Percentiles rank a stretch among this genome's conserved stretches.
Conservation (phyloP, 2,113 vertebrate genomes). For the Xenopus laevis region DNA sequence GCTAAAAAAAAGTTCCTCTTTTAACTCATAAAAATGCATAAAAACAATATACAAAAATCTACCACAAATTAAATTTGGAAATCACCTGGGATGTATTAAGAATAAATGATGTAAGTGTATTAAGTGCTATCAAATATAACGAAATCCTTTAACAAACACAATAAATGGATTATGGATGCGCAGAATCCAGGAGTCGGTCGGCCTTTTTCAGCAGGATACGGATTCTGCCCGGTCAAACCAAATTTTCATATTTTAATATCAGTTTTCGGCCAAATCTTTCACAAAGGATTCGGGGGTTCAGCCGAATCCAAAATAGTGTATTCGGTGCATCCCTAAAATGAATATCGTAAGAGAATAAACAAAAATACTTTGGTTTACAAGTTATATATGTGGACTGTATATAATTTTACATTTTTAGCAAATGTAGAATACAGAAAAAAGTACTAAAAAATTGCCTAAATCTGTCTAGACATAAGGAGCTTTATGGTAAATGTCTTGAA, state of each 20-base stretch:
- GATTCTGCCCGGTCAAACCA: too few species aligned
- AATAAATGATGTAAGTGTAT: constrained; percentile 60
- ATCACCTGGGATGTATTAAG: constrained; percentile 51
- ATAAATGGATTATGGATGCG: too few species aligned
- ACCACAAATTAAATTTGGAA: constrained; percentile 48
- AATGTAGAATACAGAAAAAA: constrained; percentile 48
- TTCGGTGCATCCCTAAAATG: too few species aligned
- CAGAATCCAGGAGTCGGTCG: too few species aligned
- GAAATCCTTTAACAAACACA: constrained; percentile 66
- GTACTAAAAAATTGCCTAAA: constrained; percentile 55
- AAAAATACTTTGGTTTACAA: constrained; percentile 60
- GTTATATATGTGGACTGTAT: constrained; percentile 54
- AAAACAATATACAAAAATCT: constrained; percentile 42
- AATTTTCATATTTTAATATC: too few species aligned
- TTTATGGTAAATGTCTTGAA: not conserved
- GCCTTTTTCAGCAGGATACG: too few species aligned
- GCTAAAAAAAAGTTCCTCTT: not conserved
- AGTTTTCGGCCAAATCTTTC: too few species aligned
- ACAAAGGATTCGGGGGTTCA: too few species aligned
- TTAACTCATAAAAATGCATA: constrained; percentile 16
- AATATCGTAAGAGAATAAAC: not conserved
- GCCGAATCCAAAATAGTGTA: too few species aligned
- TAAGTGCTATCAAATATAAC: constrained; percentile 64
- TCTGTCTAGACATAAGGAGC: not conserved
- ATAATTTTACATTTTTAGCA: constrained; percentile 45